Evolutionary conservation across 2,888 invertebrate genomes (phyloP).

Genomic region (Xestia c-nigrum): DNA sequence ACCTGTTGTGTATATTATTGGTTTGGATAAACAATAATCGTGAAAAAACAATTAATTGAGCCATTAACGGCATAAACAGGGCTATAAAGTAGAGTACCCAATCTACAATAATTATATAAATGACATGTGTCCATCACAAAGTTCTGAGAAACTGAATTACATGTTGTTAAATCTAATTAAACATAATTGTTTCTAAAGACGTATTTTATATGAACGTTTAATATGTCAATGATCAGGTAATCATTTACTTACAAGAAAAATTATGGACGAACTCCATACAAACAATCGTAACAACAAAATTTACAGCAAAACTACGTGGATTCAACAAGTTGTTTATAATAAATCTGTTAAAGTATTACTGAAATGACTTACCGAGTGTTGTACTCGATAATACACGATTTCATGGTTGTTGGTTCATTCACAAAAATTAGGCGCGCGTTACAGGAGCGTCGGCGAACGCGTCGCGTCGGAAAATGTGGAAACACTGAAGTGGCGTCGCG

Average conservation of each 20-base stretch:
- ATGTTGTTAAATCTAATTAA: not conserved
- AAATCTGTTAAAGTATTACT: conserved; percentile 33
- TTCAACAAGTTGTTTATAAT: conserved; percentile 46
- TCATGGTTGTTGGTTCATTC: conserved; percentile 62
- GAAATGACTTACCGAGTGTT: conserved; percentile 57
- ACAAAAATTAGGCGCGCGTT: conserved; percentile 45
- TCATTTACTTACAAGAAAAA: conserved; percentile 30
- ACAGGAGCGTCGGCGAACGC: conserved; percentile 40
- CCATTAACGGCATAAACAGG: conserved; percentile 21
- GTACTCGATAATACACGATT: conserved; percentile 48
- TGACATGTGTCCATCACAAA: not conserved
- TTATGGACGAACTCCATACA: conserved; percentile 18
- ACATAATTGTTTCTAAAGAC: not conserved
- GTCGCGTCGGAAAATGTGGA: conserved; percentile 55
- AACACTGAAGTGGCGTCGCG: conserved; percentile 31
- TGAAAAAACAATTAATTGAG: conserved; percentile 13
- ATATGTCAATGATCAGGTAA: not conserved
- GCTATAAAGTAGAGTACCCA: conserved; percentile 23
- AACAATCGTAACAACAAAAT: conserved; percentile 9
- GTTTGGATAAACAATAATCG: conserved; percentile 10
- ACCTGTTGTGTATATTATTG: conserved; percentile 10
- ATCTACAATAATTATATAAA: conserved; percentile 7
- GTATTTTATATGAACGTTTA: not conserved
- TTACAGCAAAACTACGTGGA: conserved; percentile 21
- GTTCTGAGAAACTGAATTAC: conserved; percentile 11